Evolutionary conservation across 2,888 invertebrate species (phyloP), one percentile per base, ranked within the genome.

Genomic region (Keiferia lycopersicella): DNA sequence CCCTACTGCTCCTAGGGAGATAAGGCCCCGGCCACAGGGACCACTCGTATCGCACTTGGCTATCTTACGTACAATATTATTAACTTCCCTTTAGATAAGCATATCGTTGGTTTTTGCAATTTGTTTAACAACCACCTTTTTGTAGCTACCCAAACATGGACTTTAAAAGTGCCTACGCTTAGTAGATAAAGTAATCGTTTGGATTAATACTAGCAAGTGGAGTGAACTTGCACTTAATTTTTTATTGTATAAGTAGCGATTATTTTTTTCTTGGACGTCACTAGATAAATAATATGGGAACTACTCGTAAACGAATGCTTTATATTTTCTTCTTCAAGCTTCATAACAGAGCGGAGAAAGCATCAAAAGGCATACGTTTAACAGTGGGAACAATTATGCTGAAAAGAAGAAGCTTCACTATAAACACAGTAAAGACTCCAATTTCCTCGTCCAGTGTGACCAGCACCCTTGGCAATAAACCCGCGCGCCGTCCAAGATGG

Each of bases 401-500:
- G n/a, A n/a, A n/a, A n/a, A n/a, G n/a, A n/a, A n/a, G n/a, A n/a
- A 26, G 3, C 41, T 41, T 14, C 41, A 41, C n/a, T n/a, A n/a
- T n/a, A n/a, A n/a, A n/a, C n/a, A 16, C 7, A 45, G 3, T 16
- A 45, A 45, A 45, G n/a, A 2, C 16, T n/a, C n/a, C n/a, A n/a
- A 45, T 1, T 45, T 11, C 20, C 11, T 51, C 48, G 20, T n/a
- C 30, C 56, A 56, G 45, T 60, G 22, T 60, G 45, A 45, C 45
- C 45, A 60, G 26, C 22, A 39, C 56, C 39, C 41, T 58, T 39
- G 48, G 76, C 77, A 81, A 81, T 81, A 82, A 83, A 82, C 71
- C 69, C 71, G 74, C 74, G 72, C 75, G 71, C 67, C 66, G 74
- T 74, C 70, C 73, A 79, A 78, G 71, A 74, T 73, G 72, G 72